Base-by-base conservation (phyloP, 2,888 invertebrate genomes). In the Leptarthrus brevirostris region DNA sequence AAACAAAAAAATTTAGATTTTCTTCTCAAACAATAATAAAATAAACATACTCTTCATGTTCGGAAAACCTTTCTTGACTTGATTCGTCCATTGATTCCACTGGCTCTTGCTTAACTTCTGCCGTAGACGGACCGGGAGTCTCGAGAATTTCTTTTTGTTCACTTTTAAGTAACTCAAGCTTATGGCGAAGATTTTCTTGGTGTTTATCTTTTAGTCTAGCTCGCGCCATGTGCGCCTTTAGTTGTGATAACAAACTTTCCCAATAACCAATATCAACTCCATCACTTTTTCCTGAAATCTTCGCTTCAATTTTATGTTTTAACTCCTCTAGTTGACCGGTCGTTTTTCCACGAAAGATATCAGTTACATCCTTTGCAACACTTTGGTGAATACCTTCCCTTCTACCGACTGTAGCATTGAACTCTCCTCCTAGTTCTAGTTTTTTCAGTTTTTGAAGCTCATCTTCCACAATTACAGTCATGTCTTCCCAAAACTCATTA, bases 221-320 rank as follows among this genome's bases (percentile, higher is more conserved):
- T 79, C 96, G 89, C 0, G 97, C 95, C 92, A 95, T 95, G 84
- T 97, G 96, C 4, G 97, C 97, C 87, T 96, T 96, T 8, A 99
- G 87, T 83, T 97, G 96, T n/a, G 95, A 95, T 36, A 97, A 87
- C 77, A 99, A 86, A 58, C 95, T 95, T 87, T 99, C 98, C 98
- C 98, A 99, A 86, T 98, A 99, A 54, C 96, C 95, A 77, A 98
- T 93, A 86, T 98, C 98, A 54, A 97, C 92, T 14, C 96, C 97
- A 85, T 95, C 96, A 53, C 90, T 90, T 76, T 92, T 91, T 0
- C 92, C 92, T 79, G 88, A 88, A 75, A 98, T 93, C 87, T 97
- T 98, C 14, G 87, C 87, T 84, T 94, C 94, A 80, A 99, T 97
- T 83, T 94, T 92, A 24, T 87, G 86, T 81, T 95, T 94, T 78